A percentile compares a stretch with the other conserved stretches of the same genome.
These are phyloP conservation scores for Chloromyia formosa DNA, from an alignment of 2,888 invertebrate genomes.

Conservation along the genomic window DNA sequence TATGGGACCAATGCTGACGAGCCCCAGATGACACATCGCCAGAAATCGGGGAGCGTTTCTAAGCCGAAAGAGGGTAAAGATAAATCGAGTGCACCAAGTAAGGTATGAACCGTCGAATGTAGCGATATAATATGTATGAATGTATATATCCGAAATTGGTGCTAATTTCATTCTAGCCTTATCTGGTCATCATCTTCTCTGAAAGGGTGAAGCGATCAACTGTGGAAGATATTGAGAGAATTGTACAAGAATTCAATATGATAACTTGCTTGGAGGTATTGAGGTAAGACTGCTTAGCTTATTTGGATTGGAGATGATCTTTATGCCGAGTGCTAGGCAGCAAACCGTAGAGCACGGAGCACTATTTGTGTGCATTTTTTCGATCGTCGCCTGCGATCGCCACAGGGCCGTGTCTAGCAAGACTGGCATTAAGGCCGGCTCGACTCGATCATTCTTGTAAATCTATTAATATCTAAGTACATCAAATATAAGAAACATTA, in stretches of 20 bases:
- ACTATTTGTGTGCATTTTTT: too few relatives aligned
- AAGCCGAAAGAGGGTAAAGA: neutral
- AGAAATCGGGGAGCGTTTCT: neutral
- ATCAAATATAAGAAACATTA: too few relatives aligned
- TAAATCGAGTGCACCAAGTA: neutral
- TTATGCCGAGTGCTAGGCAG: too few relatives aligned
- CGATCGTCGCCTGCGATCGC: too few relatives aligned
- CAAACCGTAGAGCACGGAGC: too few relatives aligned
- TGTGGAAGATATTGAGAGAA: slow-evolving; percentile 62
- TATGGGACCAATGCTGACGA: neutral
- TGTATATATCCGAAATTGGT: too few relatives aligned
- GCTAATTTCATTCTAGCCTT: slow-evolving; percentile 55
- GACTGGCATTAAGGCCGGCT: too few relatives aligned
- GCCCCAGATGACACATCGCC: neutral
- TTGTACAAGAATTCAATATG: slow-evolving; percentile 60
- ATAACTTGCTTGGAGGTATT: slow-evolving; percentile 60
- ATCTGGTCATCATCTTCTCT: slow-evolving; percentile 61
- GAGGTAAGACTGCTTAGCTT: slow-evolving; percentile 52
- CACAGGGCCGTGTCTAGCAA: too few relatives aligned
- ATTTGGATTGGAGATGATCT: too few relatives aligned
- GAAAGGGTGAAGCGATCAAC: slow-evolving; percentile 59
- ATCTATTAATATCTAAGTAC: too few relatives aligned
- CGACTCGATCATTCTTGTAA: too few relatives aligned
- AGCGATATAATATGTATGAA: neutral
- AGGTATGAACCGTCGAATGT: neutral